Percentiles rank a stretch among this genome's conserved stretches.
Evolutionary conservation across 2,113 vertebrate genomes (phyloP).

Genomic region (Aramus guarauna): DNA sequence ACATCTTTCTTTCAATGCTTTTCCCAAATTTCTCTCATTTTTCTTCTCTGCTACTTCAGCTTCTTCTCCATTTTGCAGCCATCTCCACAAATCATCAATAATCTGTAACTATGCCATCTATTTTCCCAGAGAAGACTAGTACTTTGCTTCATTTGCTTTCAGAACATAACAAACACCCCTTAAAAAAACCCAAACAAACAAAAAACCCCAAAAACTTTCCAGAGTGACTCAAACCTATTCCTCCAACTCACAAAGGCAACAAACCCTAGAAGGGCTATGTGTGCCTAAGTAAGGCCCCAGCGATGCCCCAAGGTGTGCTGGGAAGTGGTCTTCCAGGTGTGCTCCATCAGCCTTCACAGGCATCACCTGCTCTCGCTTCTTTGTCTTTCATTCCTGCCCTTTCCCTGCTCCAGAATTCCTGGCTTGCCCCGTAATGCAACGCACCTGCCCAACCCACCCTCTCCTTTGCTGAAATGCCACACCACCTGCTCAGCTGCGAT

Average conservation of each 20-base stretch:
- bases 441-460: background rate
- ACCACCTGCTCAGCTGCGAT: background rate
- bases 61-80: background rate
- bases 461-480: background rate
- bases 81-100: accelerated
- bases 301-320: accelerated
- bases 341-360: accelerated
- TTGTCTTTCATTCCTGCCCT: background rate
- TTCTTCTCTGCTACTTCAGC: background rate
- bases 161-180: background rate
- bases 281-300: accelerated
- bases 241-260: background rate
- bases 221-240: background rate
- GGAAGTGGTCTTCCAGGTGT: background rate
- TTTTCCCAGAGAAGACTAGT: background rate
- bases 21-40: background rate
- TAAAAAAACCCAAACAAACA: background rate
- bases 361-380: background rate
- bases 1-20: background rate
- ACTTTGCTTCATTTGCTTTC: background rate
- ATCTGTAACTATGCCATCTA: accelerated
- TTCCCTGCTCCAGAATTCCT: background rate
- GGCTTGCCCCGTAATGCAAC: background rate
- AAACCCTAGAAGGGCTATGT: accelerated
- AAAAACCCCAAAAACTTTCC: background rate